A percentile compares a stretch with the other conserved stretches of the same genome.
phyloP scores from a whole-genome alignment of 2,888 invertebrate species.

The Elgonia sp. region DNA sequence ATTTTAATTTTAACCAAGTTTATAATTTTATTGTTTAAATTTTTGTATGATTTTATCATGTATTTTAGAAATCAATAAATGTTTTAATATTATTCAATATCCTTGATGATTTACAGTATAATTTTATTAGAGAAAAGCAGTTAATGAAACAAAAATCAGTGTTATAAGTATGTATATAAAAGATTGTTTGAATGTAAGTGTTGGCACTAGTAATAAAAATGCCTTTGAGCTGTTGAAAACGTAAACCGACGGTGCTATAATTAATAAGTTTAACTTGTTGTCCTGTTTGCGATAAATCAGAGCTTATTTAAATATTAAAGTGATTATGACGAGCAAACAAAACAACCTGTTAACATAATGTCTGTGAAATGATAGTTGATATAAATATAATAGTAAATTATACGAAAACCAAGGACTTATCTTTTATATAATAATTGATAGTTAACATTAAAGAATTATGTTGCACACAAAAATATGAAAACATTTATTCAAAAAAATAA shows the following conservation, averaged over 20 bases:
- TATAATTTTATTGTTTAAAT: too few species aligned
- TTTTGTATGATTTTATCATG: too few species aligned
- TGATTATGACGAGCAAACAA: slow-evolving; percentile 4
- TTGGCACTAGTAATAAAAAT: slow-evolving; percentile 24
- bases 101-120: too few species aligned
- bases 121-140: too few species aligned
- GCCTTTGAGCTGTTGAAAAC: not conserved
- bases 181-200: not conserved
- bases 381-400: not conserved
- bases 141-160: too few species aligned
- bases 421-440: not conserved
- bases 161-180: slow-evolving; percentile 15
- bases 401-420: not conserved
- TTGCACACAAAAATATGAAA: not conserved
- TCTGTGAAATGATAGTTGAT: slow-evolving; percentile 8
- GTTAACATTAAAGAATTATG: not conserved
- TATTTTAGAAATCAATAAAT: too few species aligned
- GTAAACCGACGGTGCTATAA: slow-evolving; percentile 25
- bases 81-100: too few species aligned
- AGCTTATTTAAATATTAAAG: slow-evolving; percentile 1
- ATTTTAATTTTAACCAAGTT: too few species aligned
- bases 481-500: not conserved
- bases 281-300: slow-evolving; percentile 15
- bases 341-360: slow-evolving; percentile 13
- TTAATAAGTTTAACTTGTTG: slow-evolving; percentile 16